These are phyloP conservation scores for Mactra quadrangularis DNA, from an alignment of 1,140 invertebrate species.

Conservation along the genomic window DNA sequence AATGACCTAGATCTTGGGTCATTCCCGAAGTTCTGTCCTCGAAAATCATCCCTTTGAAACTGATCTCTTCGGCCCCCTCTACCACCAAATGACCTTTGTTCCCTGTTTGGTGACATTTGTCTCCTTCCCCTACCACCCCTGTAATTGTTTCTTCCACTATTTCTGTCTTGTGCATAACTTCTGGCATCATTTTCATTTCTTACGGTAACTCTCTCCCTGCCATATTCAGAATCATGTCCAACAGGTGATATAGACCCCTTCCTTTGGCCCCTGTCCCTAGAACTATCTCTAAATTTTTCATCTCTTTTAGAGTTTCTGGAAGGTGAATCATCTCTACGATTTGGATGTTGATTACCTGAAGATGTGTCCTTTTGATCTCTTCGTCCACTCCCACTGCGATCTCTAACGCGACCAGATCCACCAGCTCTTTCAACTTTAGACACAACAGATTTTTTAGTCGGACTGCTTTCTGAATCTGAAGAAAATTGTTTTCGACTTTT, in stretches of 20 bases:
- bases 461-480: constrained; percentile 23
- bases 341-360: background rate
- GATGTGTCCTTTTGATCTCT: background rate
- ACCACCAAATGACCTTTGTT: background rate
- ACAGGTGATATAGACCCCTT: background rate
- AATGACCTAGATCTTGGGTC: constrained; percentile 3
- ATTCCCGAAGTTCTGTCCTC: constrained; percentile 7
- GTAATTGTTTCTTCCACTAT: background rate
- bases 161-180: background rate
- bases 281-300: background rate
- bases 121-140: background rate
- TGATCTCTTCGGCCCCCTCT: background rate
- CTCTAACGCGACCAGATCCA: background rate
- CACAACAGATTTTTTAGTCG: constrained; percentile 21
- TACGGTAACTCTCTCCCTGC: background rate
- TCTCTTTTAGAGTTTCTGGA: no score
- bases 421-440: constrained; percentile 20
- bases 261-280: background rate
- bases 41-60: background rate
- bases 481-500: background rate
- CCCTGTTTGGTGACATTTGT: background rate
- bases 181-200: background rate
- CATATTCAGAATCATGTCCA: background rate
- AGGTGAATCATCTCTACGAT: background rate
- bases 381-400: background rate